Base-by-base conservation (phyloP, 2,113 vertebrate species). In the Sylvietta virens region DNA sequence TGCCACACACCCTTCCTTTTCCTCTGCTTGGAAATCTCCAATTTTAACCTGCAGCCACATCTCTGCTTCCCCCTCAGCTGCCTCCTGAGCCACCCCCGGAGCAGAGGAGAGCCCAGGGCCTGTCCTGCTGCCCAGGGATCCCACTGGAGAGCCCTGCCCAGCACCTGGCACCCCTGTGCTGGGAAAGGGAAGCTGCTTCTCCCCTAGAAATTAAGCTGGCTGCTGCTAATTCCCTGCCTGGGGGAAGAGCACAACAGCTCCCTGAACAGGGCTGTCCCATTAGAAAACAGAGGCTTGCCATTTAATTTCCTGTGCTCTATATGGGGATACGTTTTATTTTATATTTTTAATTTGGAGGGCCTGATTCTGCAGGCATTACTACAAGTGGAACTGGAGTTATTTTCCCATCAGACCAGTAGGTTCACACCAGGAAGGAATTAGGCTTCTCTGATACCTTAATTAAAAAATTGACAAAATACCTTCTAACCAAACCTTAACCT, bases 301-400 rank as follows among this genome's bases (percentile, higher is more conserved):
- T 93, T 88, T 95, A 88, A 95, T 95, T 94, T 92, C 96, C 80
- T 96, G 91, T 73, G 10, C 79, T 88, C 71, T 88, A 30, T 35
- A 44, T 57, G 92, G 71, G 82, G 66, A 54, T 87, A 5, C 0
- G 1, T 39, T 94, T 85, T 81, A 30, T 48, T 91, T 88, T 86
- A 5, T 39, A 42, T 61, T 67, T 89, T 84, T 85, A 67, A 79
- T 92, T 88, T 92, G 88, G 56, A 88, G 81, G 90, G 35, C 64
- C 92, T 78, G 81, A 96, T 95, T 47, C 71, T 96, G 56, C 44
- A 80, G 65, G 45, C 3, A 0, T 57, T 45, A 3, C 23, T 10
- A 21, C 45, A 58, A 37, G 35, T 54, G 30, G 69, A 81, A 67
- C 47, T 56, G 28, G 56, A 65, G 40, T 73, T 86, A 12, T 64